Percentiles rank a stretch among this genome's conserved stretches.
Evolutionary conservation across 2,888 invertebrate species (phyloP).

Genomic region (Noctua comes): DNA sequence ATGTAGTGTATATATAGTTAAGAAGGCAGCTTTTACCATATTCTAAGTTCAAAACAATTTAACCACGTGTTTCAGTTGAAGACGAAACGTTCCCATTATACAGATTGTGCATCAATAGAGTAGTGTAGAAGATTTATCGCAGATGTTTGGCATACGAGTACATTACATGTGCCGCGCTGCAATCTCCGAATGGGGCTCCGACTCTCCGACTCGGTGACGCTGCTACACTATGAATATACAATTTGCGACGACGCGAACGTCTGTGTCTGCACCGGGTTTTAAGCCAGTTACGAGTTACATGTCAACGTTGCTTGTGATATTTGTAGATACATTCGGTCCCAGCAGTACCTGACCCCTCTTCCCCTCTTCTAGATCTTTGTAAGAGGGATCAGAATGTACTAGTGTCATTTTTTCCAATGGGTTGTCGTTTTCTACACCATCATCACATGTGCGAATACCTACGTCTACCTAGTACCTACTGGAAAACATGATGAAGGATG

Average conservation of each 20-base stretch:
- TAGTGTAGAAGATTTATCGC: conserved; percentile 30
- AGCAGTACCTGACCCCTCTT: neutral
- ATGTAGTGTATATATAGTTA: too few relatives aligned
- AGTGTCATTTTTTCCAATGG: too few relatives aligned
- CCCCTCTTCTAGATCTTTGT: neutral
- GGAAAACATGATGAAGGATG: neutral
- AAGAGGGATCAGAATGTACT: neutral
- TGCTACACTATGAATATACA: conserved; percentile 38
- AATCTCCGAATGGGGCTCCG: conserved; percentile 51
- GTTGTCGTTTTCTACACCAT: neutral
- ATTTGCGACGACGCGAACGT: conserved; percentile 22
- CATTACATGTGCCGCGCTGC: conserved; percentile 36
- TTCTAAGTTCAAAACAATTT: conserved; percentile 1
- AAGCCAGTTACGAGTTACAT: conserved; percentile 2
- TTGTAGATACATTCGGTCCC: neutral
- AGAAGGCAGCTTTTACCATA: neutral
- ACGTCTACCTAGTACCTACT: neutral
- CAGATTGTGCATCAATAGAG: conserved; percentile 42
- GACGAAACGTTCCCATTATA: conserved; percentile 18
- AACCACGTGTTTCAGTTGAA: neutral
- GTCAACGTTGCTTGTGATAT: neutral
- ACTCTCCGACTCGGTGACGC: conserved; percentile 2
- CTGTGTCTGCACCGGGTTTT: neutral
- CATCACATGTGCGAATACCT: neutral
- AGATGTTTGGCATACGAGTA: conserved; percentile 14